Evolutionary conservation across 2,113 vertebrate genomes (phyloP), one percentile per base, ranked within the genome.

Genomic region (Elephas maximus): DNA sequence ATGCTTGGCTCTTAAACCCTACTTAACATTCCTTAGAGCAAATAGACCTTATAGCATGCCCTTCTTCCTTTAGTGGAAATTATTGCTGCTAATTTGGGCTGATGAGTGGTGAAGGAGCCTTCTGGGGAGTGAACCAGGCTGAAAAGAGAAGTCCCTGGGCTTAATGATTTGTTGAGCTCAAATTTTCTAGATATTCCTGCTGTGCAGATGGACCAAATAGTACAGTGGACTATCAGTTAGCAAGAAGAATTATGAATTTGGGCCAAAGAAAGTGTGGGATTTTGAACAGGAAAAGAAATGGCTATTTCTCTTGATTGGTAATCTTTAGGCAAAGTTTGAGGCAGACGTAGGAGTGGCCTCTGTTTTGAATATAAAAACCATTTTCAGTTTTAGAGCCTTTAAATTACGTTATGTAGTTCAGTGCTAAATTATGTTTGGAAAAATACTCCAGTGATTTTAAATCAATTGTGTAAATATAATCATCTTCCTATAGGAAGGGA

Each of bases 381-480:
- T 51, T 21, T 90, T 53, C 24, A 78, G n/a, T n/a, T 83, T 83
- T 8, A 41, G 28, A 96, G 44, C 0, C 8, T 69, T 76, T 89
- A 69, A 57, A 86, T 71, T 48, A 82, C 81, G 44, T 77, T 45
- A 73, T 53, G 87, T 5, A 28, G 26, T 67, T 81, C 6, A 57
- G 23, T 33, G 60, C 23, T 91, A 37, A 83, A 17, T 24, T 89
- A 51, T 2, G 17, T 82, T 94, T 85, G 88, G 12, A 12, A 86
- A 97, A 97, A 78, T 60, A 60, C 3, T 81, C 30, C 23, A 84
- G 18, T 85, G 48, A 62, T 85, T 81, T 23, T 67, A 85, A 88
- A 78, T 60, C 14, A 79, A 15, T 37, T 94, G 1, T 63, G 89
- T 88, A 33, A 60, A 73, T 37, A 73, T 77, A 41, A 65, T 81